These are phyloP conservation scores for Diachrysia chrysitis DNA, from an alignment of 2,888 invertebrate species.

Conservation along the genomic window DNA sequence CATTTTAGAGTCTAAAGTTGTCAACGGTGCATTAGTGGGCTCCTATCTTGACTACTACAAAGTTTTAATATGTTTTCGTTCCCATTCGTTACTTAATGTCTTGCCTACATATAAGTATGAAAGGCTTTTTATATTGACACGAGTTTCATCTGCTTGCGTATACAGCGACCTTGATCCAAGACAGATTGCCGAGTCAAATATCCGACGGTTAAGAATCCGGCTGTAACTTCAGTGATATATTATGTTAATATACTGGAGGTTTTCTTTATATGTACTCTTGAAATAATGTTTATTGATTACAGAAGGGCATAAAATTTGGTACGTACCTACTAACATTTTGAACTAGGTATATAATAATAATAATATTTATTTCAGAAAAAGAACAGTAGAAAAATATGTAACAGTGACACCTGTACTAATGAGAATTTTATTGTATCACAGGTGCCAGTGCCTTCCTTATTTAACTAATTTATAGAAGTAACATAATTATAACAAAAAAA, in stretches of 20 bases:
- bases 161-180: background rate
- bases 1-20: slow-evolving; percentile 29
- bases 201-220: background rate
- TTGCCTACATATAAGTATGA: background rate
- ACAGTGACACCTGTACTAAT: too few species aligned
- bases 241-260: background rate
- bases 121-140: background rate
- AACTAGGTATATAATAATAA: too few species aligned
- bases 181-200: background rate
- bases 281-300: background rate
- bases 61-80: slow-evolving; percentile 35
- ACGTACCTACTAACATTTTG: too few species aligned
- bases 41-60: slow-evolving; percentile 5
- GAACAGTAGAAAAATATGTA: too few species aligned
- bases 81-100: background rate
- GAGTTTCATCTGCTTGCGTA: background rate
- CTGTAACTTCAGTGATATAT: background rate
- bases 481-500: too few species aligned
- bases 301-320: background rate
- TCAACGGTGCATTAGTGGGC: slow-evolving; percentile 27
- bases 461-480: too few species aligned
- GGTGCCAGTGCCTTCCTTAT: too few species aligned
- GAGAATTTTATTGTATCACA: too few species aligned
- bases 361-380: too few species aligned
- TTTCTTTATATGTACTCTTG: background rate